Evolutionary conservation across 2,888 invertebrate species (phyloP).

Genomic region (Panopea generosa): DNA sequence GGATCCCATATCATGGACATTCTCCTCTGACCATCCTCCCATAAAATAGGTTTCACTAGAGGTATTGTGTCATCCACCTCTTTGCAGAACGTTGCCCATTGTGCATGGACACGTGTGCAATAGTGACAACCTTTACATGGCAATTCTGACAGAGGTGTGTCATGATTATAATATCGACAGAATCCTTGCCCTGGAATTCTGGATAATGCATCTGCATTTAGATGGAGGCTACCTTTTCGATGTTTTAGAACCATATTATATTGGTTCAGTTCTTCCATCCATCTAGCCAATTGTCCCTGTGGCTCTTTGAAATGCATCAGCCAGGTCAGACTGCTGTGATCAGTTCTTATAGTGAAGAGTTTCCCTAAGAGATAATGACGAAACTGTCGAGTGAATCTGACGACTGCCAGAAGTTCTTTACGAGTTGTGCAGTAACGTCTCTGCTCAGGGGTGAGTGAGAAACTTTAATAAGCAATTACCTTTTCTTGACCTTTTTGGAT

Average conservation of each 20-base stretch:
- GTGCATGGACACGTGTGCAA: conserved; percentile 13
- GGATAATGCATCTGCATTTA: conserved; percentile 36
- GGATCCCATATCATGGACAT: not conserved
- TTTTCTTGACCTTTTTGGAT: conserved; percentile 21
- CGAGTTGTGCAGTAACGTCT: not conserved
- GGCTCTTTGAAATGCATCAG: not conserved
- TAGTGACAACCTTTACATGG: conserved; percentile 19
- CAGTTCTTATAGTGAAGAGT: not conserved
- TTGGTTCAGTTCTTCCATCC: conserved; percentile 21
- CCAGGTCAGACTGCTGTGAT: not conserved
- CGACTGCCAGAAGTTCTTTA: not conserved
- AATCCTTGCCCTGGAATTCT: not conserved
- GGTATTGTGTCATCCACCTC: conserved; percentile 30
- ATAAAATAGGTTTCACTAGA: not conserved
- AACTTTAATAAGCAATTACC: not conserved
- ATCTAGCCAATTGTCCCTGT: not conserved
- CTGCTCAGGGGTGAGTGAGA: not conserved
- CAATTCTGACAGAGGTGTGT: not conserved
- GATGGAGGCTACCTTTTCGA: conserved; percentile 21
- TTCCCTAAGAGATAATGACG: not conserved
- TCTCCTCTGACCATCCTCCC: not conserved
- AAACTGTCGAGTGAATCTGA: not conserved
- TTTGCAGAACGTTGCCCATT: conserved; percentile 14
- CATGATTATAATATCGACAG: not conserved
- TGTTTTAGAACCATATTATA: conserved; percentile 24